Percentiles rank a stretch among this genome's conserved stretches.
phyloP scores from a whole-genome alignment of 2,113 vertebrate species.

The Sylvilagus bachmani region DNA sequence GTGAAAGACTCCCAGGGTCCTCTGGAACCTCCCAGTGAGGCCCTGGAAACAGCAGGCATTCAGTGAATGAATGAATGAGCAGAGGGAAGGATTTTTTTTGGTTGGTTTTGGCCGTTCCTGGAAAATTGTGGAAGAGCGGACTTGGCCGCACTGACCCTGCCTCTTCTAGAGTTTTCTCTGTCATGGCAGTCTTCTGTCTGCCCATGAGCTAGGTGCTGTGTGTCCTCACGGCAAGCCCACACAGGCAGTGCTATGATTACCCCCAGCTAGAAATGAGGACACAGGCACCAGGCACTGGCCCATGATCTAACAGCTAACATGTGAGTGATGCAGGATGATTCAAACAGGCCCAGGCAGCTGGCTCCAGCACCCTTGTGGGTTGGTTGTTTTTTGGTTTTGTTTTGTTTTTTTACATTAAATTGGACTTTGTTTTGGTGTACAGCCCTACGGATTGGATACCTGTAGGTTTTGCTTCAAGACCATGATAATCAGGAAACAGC shows the following conservation, averaged over 20 bases:
- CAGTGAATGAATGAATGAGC: background rate
- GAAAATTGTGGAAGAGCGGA: conserved; percentile 29
- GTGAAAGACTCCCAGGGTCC: background rate
- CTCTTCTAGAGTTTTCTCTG: background rate
- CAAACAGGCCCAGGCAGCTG: background rate
- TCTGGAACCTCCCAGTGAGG: background rate
- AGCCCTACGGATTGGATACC: background rate
- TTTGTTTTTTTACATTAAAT: too few relatives aligned
- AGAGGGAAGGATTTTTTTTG: background rate
- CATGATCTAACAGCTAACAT: background rate
- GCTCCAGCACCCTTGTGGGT: background rate
- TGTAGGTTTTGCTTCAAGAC: too few relatives aligned
- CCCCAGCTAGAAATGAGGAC: background rate
- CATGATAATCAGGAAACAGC: background rate
- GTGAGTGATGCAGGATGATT: background rate
- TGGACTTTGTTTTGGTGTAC: background rate
- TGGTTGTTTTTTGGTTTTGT: background rate
- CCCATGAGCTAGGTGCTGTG: background rate
- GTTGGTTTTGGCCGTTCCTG: background rate
- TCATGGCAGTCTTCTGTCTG: background rate
- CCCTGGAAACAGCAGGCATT: background rate
- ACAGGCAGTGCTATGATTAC: background rate
- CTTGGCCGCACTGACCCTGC: background rate
- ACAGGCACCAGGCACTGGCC: background rate
- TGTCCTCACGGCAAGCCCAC: background rate